phyloP scores from a whole-genome alignment of 2,888 invertebrate species.

The Metacarcinus magister region DNA sequence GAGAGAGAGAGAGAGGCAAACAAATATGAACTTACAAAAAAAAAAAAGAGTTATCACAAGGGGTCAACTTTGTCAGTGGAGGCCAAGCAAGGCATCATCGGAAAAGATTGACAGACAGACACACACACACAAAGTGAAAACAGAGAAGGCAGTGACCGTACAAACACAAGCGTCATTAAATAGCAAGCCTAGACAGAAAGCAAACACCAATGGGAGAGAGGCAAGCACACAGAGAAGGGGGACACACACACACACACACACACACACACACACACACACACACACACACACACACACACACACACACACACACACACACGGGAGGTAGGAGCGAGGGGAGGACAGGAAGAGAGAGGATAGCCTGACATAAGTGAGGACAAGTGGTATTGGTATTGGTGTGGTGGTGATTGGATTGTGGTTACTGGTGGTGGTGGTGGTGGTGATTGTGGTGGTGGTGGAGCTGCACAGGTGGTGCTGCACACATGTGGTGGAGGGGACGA shows the following conservation, averaged over 20 bases:
- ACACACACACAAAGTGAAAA: neutral
- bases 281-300: neutral
- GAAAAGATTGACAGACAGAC: neutral
- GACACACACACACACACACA: no score
- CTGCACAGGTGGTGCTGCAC: neutral
- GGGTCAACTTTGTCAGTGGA: neutral
- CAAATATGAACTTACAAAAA: neutral
- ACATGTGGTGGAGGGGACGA: neutral
- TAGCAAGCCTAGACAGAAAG: neutral
- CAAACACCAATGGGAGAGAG: neutral
- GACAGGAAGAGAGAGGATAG: neutral
- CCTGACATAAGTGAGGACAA: slow-evolving; percentile 3
- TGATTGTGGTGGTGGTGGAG: neutral
- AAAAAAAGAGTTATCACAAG: neutral
- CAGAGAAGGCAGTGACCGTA: neutral
- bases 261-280: no score
- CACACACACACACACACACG: slow-evolving; percentile 10
- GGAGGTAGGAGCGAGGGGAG: neutral
- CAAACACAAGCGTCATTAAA: neutral
- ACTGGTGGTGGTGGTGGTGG: neutral
- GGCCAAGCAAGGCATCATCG: no score
- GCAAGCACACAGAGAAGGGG: neutral
- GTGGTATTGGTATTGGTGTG: neutral
- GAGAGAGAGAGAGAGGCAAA: neutral
- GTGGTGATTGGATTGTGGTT: neutral